phyloP scores from a whole-genome alignment of 2,888 invertebrate species.

The Lochmaea crataegi region DNA sequence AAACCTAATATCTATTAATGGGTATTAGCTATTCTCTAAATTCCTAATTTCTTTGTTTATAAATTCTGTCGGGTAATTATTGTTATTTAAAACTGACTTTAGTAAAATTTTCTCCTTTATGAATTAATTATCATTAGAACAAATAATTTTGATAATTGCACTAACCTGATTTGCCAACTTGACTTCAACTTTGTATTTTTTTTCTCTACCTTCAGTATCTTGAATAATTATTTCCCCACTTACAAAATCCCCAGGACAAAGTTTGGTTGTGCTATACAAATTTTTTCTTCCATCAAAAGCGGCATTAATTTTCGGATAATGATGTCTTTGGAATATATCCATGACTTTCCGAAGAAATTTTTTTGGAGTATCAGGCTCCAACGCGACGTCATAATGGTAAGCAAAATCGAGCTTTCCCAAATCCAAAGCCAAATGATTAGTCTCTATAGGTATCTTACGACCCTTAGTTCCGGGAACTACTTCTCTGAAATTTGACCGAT shows the following conservation, averaged over 20 bases:
- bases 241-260: conserved; percentile 63
- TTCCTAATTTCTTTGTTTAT: too few species aligned
- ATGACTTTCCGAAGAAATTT: conserved; percentile 68
- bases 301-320: conserved; percentile 66
- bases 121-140: too few species aligned
- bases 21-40: too few species aligned
- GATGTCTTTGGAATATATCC: conserved; percentile 54
- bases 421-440: conserved; percentile 72
- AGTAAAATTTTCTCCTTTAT: too few species aligned
- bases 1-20: too few species aligned
- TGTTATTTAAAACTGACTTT: too few species aligned
- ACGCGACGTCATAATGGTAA: conserved; percentile 85
- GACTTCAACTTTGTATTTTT: conserved; percentile 44
- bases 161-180: conserved; percentile 40
- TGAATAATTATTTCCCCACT: conserved; percentile 28
- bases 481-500: conserved; percentile 21
- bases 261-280: conserved; percentile 68
- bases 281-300: conserved; percentile 82
- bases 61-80: too few species aligned
- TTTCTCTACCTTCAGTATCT: conserved; percentile 45
- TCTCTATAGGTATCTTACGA: conserved; percentile 60
- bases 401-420: conserved; percentile 59
- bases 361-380: conserved; percentile 78
- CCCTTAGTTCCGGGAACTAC: conserved; percentile 62
- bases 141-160: background rate